Conservation (phyloP, 2,797 vertebrate genomes). For the Telmatherina bonti region DNA sequence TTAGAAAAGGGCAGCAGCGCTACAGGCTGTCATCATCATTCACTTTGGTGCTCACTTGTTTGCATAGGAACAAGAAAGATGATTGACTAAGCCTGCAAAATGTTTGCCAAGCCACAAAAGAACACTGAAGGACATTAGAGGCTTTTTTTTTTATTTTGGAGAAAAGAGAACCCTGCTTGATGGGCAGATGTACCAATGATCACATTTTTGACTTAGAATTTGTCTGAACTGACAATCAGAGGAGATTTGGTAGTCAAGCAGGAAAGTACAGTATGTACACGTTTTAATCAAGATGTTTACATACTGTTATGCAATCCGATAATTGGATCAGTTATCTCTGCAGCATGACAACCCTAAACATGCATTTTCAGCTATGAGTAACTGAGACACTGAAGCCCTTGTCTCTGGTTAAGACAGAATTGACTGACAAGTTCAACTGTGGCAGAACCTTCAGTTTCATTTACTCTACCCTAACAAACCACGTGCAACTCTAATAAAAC, state of each 20-base stretch:
- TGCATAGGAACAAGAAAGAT: conserved; percentile 27
- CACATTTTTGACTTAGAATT: not conserved
- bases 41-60: conserved; percentile 26
- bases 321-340: not conserved
- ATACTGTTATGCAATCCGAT: not conserved
- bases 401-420: conserved; percentile 13
- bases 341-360: not conserved
- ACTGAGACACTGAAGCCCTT: too few relatives aligned
- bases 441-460: not conserved
- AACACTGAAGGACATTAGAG: not conserved
- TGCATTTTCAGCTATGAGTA: not conserved
- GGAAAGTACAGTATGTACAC: not conserved
- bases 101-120: not conserved
- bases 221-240: not conserved
- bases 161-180: not conserved
- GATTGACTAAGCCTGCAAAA: not conserved
- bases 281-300: not conserved
- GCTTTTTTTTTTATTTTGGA: not conserved
- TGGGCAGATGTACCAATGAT: not conserved
- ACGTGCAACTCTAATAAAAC: too few relatives aligned
- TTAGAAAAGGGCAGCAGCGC: conserved; percentile 37
- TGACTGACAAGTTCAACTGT: not conserved
- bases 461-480: too few relatives aligned
- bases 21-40: conserved; percentile 47
- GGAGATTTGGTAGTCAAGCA: not conserved